Percentiles rank a stretch among this genome's conserved stretches.
These are phyloP conservation scores for Atlantisia rogersi DNA, from an alignment of 2,113 vertebrate species.

Conservation along the genomic window DNA sequence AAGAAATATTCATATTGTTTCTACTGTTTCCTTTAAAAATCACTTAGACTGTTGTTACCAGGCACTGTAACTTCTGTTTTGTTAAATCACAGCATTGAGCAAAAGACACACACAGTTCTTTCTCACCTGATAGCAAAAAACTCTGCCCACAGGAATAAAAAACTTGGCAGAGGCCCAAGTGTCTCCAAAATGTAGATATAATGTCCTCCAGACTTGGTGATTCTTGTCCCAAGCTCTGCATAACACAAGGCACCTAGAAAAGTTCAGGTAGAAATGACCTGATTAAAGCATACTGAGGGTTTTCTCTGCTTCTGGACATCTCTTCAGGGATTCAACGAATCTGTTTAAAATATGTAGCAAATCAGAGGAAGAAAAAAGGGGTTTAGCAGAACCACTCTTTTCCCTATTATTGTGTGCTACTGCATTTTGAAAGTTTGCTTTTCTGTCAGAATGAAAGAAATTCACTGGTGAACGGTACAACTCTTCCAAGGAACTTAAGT, in stretches of 20 bases:
- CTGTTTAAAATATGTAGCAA: neutral
- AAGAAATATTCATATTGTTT: neutral
- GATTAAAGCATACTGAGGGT: neutral
- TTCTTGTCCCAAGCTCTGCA: conserved; percentile 89
- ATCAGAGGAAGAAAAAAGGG: neutral
- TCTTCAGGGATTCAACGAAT: neutral
- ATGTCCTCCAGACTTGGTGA: conserved; percentile 88
- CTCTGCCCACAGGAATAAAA: conserved; percentile 87
- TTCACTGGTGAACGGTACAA: neutral
- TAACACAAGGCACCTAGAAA: conserved; percentile 84
- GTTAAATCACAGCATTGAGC: neutral
- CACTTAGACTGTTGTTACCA: neutral
- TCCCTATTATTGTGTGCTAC: neutral
- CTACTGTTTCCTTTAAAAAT: neutral
- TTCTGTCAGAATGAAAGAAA: neutral
- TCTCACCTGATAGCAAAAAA: conserved; percentile 85
- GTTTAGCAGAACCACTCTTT: neutral
- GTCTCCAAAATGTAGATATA: conserved; percentile 90
- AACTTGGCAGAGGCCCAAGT: conserved; percentile 84
- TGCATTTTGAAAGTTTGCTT: neutral
- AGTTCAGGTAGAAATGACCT: neutral
- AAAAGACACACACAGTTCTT: neutral
- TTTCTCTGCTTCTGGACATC: neutral
- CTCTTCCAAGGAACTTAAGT: neutral
- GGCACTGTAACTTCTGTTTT: neutral